Evolutionary conservation across 1,140 invertebrate genomes (phyloP).

Genomic region (Bilobella aurantiaca): DNA sequence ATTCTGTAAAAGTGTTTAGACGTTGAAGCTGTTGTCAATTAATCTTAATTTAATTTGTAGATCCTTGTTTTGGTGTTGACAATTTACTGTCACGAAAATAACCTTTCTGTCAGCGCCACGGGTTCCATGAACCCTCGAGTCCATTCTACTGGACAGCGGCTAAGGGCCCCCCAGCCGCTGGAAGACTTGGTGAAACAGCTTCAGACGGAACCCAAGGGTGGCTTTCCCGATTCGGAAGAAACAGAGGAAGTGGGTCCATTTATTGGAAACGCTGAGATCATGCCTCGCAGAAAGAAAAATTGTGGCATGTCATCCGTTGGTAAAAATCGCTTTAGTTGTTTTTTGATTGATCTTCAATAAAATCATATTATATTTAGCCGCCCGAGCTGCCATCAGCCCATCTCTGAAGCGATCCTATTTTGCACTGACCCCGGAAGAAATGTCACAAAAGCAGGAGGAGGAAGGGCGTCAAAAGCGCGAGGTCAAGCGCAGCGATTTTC

Average conservation of each 20-base stretch:
- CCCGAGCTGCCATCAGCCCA: constrained; percentile 19
- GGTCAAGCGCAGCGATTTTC: constrained; percentile 16
- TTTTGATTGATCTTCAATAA: background rate
- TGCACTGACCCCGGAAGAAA: constrained; percentile 26
- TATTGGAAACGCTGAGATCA: constrained; percentile 17
- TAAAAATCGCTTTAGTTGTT: background rate
- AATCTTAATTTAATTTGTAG: background rate
- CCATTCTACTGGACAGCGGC: background rate
- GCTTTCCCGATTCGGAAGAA: background rate
- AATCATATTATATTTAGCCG: constrained; percentile 15
- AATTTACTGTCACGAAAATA: background rate
- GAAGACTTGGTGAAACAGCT: background rate
- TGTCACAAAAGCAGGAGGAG: constrained; percentile 24
- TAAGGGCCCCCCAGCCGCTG: background rate
- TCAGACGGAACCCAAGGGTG: background rate
- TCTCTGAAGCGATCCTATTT: constrained; percentile 30
- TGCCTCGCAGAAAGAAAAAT: constrained; percentile 19
- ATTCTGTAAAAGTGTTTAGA: no score
- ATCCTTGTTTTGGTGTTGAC: background rate
- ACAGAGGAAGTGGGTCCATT: constrained; percentile 19
- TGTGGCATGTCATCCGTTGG: constrained; percentile 4
- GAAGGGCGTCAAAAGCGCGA: constrained; percentile 10
- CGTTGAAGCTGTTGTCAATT: no score
- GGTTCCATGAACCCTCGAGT: background rate
- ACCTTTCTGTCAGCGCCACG: background rate